phyloP scores from a whole-genome alignment of 2,113 vertebrate genomes.

The Malurus elegans region DNA sequence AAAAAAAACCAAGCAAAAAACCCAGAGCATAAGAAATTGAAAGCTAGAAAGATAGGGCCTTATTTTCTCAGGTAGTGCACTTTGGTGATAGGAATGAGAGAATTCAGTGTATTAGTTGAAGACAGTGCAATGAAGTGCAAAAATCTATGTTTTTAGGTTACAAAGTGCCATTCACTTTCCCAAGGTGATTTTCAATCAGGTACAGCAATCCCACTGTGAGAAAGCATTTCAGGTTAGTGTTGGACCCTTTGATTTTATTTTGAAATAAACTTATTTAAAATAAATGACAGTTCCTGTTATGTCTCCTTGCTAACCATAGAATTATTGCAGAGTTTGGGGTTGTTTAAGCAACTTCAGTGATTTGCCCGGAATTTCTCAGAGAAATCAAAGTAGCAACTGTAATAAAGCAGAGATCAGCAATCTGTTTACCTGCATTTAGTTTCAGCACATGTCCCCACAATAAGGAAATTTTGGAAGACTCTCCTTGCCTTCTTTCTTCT shows the following conservation, averaged over 20 bases:
- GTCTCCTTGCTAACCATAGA: not conserved
- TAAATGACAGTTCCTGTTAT: not conserved
- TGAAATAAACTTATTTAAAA: not conserved
- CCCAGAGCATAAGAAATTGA: not conserved
- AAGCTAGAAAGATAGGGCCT: not conserved
- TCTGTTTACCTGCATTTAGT: not conserved
- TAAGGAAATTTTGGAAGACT: not conserved
- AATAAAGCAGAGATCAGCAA: not conserved
- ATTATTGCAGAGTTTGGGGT: not conserved
- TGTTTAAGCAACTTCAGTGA: not conserved
- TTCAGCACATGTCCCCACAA: not conserved
- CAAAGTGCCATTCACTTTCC: not conserved
- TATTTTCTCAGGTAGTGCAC: not conserved
- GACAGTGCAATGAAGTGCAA: not conserved
- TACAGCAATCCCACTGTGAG: not conserved
- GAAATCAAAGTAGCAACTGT: not conserved
- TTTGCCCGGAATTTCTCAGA: not conserved
- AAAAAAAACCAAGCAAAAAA: fast-evolving
- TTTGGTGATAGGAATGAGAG: not conserved
- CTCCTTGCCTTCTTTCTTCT: not conserved
- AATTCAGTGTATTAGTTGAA: not conserved
- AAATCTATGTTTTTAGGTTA: not conserved
- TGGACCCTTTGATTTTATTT: conserved; percentile 2
- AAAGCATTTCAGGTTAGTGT: not conserved
- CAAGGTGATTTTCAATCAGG: not conserved